phyloP scores from a whole-genome alignment of 2,797 vertebrate species.

The Fratercula arctica region DNA sequence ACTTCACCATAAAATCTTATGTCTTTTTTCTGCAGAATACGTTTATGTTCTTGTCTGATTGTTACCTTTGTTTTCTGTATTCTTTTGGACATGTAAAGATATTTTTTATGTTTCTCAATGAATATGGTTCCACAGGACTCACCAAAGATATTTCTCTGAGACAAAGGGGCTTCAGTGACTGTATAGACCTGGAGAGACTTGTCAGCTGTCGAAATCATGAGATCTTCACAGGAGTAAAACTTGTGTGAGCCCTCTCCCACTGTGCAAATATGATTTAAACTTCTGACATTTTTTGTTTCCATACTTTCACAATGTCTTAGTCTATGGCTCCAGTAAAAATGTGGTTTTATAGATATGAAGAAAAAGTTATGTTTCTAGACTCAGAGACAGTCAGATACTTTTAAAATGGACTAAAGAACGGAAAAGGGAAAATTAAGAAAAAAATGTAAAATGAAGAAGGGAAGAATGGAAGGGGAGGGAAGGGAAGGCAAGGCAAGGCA shows the following conservation, averaged over 20 bases:
- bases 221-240: not conserved
- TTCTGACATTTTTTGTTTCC: not conserved
- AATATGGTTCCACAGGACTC: not conserved
- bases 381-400: not conserved
- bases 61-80: not conserved
- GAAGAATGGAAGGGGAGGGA: not conserved
- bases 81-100: not conserved
- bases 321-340: not conserved
- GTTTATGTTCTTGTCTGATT: not conserved
- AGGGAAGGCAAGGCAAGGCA: not conserved
- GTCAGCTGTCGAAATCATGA: not conserved
- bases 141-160: not conserved
- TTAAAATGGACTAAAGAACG: not conserved
- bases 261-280: not conserved
- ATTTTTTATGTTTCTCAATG: not conserved
- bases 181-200: not conserved
- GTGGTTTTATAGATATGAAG: accelerated
- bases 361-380: not conserved
- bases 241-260: not conserved
- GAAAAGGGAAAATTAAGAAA: not conserved
- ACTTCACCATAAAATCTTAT: not conserved
- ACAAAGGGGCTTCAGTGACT: not conserved
- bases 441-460: not conserved
- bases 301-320: not conserved
- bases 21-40: not conserved